Evolutionary conservation across 2,888 invertebrate species (phyloP), one percentile per base, ranked within the genome.

Genomic region (Meliscaeva auricollis): DNA sequence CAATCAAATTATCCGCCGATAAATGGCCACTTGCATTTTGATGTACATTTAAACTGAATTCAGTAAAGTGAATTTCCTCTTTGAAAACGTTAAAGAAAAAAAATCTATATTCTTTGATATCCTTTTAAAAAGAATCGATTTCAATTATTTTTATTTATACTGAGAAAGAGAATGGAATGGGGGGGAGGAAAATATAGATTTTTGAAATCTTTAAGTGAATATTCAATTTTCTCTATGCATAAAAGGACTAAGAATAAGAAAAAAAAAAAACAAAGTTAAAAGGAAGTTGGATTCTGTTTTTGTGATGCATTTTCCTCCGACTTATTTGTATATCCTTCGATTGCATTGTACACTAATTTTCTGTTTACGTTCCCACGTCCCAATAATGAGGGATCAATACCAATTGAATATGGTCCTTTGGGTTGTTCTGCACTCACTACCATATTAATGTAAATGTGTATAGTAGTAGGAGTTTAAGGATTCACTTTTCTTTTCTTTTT

Each of bases 291-390:
- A 60, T 20, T 56, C 74, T 79, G 66, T 78, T 54, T 41, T 54
- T 58, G 38, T 3, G 48, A 79, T 79, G 74, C 64, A 74, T 70
- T 73, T 78, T 69, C n/a, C 13, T 35, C n/a, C 13, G 32, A 26
- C 26, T 4, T 60, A n/a, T 60, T 30, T 46, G 4, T 20, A 15
- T 30, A 76, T 75, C 70, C 68, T 78, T 78, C 35, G 44, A 77
- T 46, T 80, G 69, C 56, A 70, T 85, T 85, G 84, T 76, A 54
- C 72, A 85, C 62, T 85, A 80, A 85, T 85, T 85, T 85, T 77
- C n/a, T 88, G 84, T 88, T 87, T 87, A 84, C 81, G 87, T 87
- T 88, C 88, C 87, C 87, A 88, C 88, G 87, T 87, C 83, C 87
- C 66, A 44, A 72, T 87, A 85, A 81, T 85, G 81, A 85, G 85